Conservation (phyloP, 2,113 vertebrate species). For the Sinocyclocheilus anshuiensis region DNA sequence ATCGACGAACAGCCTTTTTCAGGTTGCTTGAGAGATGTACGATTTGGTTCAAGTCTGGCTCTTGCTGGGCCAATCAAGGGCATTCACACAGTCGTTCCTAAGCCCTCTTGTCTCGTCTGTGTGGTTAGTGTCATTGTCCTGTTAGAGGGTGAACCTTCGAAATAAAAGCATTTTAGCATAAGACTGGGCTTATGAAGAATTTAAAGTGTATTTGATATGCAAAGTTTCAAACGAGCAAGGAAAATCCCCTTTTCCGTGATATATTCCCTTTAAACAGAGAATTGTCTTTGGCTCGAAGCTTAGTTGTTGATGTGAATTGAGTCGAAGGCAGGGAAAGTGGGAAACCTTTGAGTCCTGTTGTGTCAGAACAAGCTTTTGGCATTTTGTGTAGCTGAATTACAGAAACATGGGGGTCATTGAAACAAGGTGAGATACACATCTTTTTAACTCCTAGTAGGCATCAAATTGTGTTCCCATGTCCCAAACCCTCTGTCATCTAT, state of each 20-base stretch:
- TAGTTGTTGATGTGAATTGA: conserved; percentile 5
- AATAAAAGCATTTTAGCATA: not conserved
- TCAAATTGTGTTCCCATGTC: not conserved
- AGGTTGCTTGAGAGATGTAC: not conserved
- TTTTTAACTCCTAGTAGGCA: not conserved
- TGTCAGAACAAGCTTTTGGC: conserved; percentile 14
- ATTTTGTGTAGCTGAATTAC: not conserved
- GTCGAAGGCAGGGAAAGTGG: conserved; percentile 7
- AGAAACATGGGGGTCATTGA: conserved; percentile 8
- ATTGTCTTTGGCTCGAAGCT: not conserved
- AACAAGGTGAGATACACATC: conserved; percentile 17
- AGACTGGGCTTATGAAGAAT: not conserved
- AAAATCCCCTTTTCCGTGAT: not conserved
- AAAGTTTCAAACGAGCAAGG: not conserved
- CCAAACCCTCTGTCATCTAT: conserved; percentile 18
- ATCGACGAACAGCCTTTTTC: not conserved
- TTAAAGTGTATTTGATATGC: not conserved
- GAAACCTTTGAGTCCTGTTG: conserved; percentile 7
- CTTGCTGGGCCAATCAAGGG: not conserved
- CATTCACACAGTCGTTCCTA: conserved; percentile 2
- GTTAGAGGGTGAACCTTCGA: not conserved
- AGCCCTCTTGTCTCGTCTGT: not conserved
- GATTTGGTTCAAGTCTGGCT: not conserved
- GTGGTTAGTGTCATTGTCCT: not conserved
- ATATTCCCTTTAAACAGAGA: not conserved